Evolutionary conservation across 92 coral and sea anemone genomes (phyloP).

Genomic region (Pocillopora grandis): DNA sequence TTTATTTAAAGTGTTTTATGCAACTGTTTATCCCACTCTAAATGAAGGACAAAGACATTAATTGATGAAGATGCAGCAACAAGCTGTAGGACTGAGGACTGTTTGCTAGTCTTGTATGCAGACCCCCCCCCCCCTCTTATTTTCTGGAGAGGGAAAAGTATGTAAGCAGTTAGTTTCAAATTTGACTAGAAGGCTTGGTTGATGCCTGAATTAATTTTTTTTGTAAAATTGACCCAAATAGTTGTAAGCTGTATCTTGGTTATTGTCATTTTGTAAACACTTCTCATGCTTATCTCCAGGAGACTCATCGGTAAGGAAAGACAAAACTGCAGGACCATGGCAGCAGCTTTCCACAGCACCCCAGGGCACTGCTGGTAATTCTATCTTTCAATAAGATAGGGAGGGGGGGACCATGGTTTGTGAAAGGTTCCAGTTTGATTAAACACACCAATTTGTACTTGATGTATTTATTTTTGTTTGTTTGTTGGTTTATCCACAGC

Average conservation of each 20-base stretch:
- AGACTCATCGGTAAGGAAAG: constrained; percentile 72
- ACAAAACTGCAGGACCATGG: constrained; percentile 82
- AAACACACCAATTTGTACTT: background rate
- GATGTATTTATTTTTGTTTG: background rate
- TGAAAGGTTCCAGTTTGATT: background rate
- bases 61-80: too few relatives aligned
- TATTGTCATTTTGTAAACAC: background rate
- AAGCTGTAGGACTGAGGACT: too few relatives aligned
- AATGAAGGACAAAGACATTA: too few relatives aligned
- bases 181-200: background rate
- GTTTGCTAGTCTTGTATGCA: too few relatives aligned
- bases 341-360: constrained; percentile 46
- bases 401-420: background rate
- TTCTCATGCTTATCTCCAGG: constrained; percentile 23
- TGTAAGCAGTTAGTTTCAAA: background rate
- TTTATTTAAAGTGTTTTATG: too few relatives aligned
- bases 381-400: background rate
- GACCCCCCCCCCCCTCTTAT: too few relatives aligned
- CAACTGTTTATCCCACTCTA: too few relatives aligned
- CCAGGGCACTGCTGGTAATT: constrained; percentile 23
- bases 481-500: constrained; percentile 5
- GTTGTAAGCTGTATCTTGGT: background rate
- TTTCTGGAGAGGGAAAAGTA: too few relatives aligned
- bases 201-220: background rate
- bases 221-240: background rate